These are phyloP conservation scores for Platysteira castanea DNA, from an alignment of 2,113 vertebrate genomes.

Conservation along the genomic window DNA sequence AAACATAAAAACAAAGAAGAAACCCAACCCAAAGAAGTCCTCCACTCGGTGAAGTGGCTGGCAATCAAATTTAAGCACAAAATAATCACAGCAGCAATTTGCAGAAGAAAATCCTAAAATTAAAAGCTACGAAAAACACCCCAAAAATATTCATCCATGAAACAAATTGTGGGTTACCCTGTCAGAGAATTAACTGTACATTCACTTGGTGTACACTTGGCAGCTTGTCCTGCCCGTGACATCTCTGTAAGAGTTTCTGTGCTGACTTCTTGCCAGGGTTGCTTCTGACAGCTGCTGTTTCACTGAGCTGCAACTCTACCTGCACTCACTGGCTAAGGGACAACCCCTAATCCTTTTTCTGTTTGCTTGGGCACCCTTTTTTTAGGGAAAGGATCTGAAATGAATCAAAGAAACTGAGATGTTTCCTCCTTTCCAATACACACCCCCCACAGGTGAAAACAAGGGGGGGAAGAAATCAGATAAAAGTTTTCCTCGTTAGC, in stretches of 20 bases:
- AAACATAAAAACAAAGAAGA: not conserved
- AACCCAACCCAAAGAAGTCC: not conserved
- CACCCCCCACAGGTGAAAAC: not conserved
- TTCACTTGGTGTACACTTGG: not conserved
- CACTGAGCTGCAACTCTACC: not conserved
- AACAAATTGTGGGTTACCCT: not conserved
- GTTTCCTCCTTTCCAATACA: not conserved
- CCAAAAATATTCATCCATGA: not conserved
- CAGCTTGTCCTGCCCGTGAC: not conserved
- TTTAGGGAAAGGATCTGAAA: not conserved
- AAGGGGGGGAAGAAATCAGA: not conserved
- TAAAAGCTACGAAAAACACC: not conserved
- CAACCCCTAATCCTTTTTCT: not conserved
- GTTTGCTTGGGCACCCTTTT: not conserved
- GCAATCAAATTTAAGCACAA: not conserved
- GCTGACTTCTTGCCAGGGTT: not conserved
- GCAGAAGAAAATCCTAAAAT: constrained; percentile 7
- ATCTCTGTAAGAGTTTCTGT: not conserved
- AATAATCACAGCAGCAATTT: not conserved
- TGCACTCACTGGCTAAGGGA: not conserved
- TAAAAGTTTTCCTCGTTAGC: not conserved
- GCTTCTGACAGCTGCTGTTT: not conserved
- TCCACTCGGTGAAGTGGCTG: not conserved
- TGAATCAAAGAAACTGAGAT: not conserved
- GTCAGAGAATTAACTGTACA: not conserved